phyloP scores from a whole-genome alignment of 1,140 invertebrate species.

The Lasioglossum baleicum region DNA sequence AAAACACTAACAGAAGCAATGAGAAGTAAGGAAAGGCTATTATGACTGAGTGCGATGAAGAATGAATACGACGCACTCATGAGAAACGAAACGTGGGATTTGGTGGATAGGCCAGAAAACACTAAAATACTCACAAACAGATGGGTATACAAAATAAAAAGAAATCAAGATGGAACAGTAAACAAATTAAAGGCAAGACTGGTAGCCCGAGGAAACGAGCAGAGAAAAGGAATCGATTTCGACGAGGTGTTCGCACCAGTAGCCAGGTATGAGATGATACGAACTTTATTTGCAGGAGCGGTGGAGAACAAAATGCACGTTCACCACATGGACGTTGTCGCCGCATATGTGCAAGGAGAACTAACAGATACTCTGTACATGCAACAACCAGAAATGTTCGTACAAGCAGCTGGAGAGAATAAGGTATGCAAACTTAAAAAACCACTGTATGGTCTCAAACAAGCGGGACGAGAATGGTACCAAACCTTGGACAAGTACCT shows the following conservation, averaged over 20 bases:
- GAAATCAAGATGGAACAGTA: neutral
- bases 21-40: neutral
- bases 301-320: neutral
- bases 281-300: neutral
- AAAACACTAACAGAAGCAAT: neutral
- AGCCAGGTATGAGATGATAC: neutral
- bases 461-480: slow-evolving; percentile 4
- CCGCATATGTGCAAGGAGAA: slow-evolving; percentile 12
- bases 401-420: neutral
- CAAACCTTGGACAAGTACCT: too few relatives aligned
- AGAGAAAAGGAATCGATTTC: slow-evolving; percentile 18
- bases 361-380: slow-evolving; percentile 6
- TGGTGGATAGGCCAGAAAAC: neutral
- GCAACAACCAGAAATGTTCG: slow-evolving; percentile 2
- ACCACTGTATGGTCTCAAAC: slow-evolving; percentile 18
- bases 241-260: slow-evolving; percentile 11
- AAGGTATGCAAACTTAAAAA: slow-evolving; percentile 16
- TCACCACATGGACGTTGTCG: slow-evolving; percentile 22
- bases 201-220: neutral
- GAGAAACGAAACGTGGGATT: neutral
- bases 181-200: slow-evolving; percentile 6
- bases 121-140: neutral
- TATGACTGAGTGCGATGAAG: slow-evolving; percentile 2
- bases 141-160: neutral
- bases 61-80: neutral